phyloP scores from a whole-genome alignment of 1,140 invertebrate species.

The Streblospio benedicti region DNA sequence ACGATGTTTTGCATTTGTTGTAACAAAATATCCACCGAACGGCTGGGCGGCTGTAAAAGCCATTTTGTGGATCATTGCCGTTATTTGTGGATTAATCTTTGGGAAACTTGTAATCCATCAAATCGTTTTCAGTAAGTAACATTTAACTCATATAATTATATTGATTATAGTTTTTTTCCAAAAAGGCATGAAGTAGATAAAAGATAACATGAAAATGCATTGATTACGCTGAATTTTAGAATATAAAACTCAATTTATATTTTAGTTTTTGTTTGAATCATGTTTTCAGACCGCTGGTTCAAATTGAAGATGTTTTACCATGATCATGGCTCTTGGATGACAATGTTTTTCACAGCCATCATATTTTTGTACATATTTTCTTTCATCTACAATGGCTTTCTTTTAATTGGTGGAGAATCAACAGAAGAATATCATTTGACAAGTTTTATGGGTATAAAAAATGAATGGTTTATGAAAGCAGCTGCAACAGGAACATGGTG shows the following conservation, averaged over 20 bases:
- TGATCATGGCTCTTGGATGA: constrained; percentile 54
- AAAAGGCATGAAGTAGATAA: too few species aligned
- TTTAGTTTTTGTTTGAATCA: too few species aligned
- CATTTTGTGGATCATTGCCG: constrained; percentile 49
- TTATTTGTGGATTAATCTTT: constrained; percentile 48
- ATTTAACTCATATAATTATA: too few species aligned
- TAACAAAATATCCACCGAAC: constrained; percentile 51
- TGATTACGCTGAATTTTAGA: too few species aligned
- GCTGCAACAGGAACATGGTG: constrained; percentile 55
- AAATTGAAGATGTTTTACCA: constrained; percentile 54
- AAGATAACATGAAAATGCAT: too few species aligned
- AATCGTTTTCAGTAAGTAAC: constrained; percentile 38
- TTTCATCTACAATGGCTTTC: constrained; percentile 50
- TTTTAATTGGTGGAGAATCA: constrained; percentile 44
- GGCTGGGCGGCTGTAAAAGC: constrained; percentile 52
- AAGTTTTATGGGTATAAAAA: constrained; percentile 40
- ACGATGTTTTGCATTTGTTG: constrained; percentile 53
- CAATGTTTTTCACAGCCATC: constrained; percentile 51
- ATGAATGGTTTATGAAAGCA: constrained; percentile 51
- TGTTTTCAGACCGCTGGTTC: constrained; percentile 46
- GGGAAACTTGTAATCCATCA: constrained; percentile 51
- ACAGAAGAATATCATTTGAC: constrained; percentile 42
- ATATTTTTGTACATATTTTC: constrained; percentile 52
- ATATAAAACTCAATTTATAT: too few species aligned
- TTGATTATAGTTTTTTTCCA: too few species aligned